These are phyloP conservation scores for Mus musculus DNA, from an alignment of 2,113 vertebrate genomes.

Conservation along the genomic window DNA sequence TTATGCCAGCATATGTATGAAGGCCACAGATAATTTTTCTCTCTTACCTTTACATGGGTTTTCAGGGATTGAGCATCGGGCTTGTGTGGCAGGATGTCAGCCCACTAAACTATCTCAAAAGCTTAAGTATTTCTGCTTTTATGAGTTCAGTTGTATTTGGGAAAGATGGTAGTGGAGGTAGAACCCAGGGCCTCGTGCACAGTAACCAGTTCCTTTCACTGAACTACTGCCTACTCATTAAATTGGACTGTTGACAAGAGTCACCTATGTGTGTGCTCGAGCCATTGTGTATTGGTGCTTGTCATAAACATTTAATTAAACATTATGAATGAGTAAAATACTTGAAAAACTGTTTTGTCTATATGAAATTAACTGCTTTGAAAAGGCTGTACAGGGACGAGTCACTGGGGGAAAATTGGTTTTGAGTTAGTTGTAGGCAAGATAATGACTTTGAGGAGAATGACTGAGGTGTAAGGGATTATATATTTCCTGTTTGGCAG, in stretches of 20 bases:
- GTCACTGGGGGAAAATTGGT: background rate
- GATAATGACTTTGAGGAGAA: background rate
- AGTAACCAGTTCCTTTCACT: background rate
- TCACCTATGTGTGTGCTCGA: background rate
- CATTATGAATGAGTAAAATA: conserved; percentile 44
- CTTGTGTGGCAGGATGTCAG: background rate
- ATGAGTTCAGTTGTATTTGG: background rate
- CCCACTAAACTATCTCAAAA: background rate
- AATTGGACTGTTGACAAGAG: background rate
- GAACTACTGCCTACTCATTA: background rate
- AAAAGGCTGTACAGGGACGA: background rate
- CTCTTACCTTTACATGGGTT: background rate
- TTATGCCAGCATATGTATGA: background rate
- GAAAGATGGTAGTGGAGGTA: background rate
- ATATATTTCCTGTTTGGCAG: background rate
- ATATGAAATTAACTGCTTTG: conserved; percentile 12
- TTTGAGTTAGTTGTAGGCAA: background rate
- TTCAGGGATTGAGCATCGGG: background rate
- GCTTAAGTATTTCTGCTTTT: background rate
- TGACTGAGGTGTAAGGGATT: background rate
- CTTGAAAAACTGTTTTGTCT: background rate
- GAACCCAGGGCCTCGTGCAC: background rate
- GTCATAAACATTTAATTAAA: background rate
- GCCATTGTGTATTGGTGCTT: conserved; percentile 1
- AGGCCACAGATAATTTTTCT: background rate